Evolutionary conservation across 2,888 invertebrate species (phyloP).

Genomic region (Scaptomyza polygonia): DNA sequence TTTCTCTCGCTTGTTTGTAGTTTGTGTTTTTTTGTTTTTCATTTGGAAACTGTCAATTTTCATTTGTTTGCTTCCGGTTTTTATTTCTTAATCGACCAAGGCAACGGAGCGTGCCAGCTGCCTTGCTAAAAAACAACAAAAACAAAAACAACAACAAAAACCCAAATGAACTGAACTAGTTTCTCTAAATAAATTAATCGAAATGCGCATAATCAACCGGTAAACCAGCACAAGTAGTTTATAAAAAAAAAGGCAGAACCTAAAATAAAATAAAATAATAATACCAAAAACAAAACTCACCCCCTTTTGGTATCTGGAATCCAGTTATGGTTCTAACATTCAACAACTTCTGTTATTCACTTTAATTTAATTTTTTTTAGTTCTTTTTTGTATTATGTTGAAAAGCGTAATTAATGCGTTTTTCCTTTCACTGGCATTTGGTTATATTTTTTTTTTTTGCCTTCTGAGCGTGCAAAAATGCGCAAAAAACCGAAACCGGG

Average conservation of each 20-base stretch:
- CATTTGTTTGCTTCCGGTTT: constrained; percentile 70
- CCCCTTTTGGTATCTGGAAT: constrained; percentile 36
- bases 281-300: constrained; percentile 44
- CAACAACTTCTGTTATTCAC: constrained; percentile 39
- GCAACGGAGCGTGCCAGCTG: constrained; percentile 51
- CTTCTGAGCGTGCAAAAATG: constrained; percentile 74
- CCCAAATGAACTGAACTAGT: constrained; percentile 9
- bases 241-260: constrained; percentile 17
- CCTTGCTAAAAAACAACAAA: no score
- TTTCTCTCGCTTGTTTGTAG: background rate
- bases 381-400: constrained; percentile 53
- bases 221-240: constrained; percentile 58
- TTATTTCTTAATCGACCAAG: constrained; percentile 16
- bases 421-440: constrained; percentile 54
- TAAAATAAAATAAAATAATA: constrained; percentile 12
- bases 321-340: constrained; percentile 41
- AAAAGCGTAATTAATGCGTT: constrained; percentile 79
- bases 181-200: constrained; percentile 1
- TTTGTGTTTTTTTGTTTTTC: constrained; percentile 38
- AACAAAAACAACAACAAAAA: background rate
- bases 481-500: constrained; percentile 33
- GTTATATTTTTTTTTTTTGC: constrained; percentile 41
- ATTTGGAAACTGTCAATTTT: constrained; percentile 74
- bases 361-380: constrained; percentile 28
- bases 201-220: constrained; percentile 54